Conservation (phyloP, 2,888 invertebrate genomes). For the Criorhina ranunculi region DNA sequence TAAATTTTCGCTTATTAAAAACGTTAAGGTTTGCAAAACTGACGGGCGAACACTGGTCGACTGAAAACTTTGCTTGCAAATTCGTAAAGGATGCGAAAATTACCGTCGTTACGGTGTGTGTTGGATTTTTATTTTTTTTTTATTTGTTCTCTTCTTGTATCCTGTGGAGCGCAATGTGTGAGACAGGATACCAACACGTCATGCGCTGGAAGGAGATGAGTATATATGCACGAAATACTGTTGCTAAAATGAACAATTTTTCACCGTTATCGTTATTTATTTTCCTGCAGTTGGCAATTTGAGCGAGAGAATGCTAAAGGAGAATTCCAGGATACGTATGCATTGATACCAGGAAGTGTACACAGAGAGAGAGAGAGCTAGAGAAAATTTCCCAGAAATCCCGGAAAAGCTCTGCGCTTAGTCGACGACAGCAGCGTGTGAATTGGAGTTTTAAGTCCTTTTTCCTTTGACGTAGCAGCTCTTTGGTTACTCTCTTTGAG, state of each 20-base stretch:
- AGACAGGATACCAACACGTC: constrained; percentile 65
- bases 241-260: constrained; percentile 56
- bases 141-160: constrained; percentile 38
- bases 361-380: not conserved
- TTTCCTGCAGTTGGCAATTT: constrained; percentile 59
- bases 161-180: constrained; percentile 46
- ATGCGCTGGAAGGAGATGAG: constrained; percentile 74
- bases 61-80: constrained; percentile 81
- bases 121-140: constrained; percentile 18
- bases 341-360: constrained; percentile 13
- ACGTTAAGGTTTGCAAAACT: constrained; percentile 77
- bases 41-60: constrained; percentile 82
- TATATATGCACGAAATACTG: constrained; percentile 67
- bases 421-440: constrained; percentile 1
- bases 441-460: constrained; percentile 54
- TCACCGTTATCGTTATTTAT: constrained; percentile 39
- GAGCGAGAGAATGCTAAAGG: constrained; percentile 22
- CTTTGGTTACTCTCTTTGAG: constrained; percentile 81
- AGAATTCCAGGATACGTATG: constrained; percentile 46
- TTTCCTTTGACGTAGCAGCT: constrained; percentile 67
- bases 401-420: constrained; percentile 63
- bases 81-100: constrained; percentile 80
- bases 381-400: constrained; percentile 72
- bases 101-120: constrained; percentile 63
- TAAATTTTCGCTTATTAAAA: constrained; percentile 37